Evolutionary conservation across 2,797 vertebrate genomes (phyloP), one percentile per base, ranked within the genome.

Genomic region (Eidolon dupreanum): DNA sequence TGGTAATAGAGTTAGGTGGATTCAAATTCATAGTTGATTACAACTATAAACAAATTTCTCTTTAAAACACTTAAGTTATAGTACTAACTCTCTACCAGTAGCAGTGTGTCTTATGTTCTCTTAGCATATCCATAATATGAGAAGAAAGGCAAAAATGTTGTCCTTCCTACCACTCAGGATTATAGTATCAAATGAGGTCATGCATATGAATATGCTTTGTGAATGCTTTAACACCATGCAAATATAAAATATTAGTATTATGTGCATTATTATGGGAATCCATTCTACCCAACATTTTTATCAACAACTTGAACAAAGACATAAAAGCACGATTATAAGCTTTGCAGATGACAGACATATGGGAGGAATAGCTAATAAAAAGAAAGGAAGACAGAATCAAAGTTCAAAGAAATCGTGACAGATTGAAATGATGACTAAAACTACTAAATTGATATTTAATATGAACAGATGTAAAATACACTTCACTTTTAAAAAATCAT

Each of bases 361-460:
- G 96, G 92, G 81, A 96, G 88, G 68, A 94, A 95, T 49, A 97
- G 51, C 85, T 97, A 91, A 88, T 93, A 95, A 66, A 88, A 97
- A 78, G 83, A 93, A 86, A 93, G 59, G 78, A 89, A 93, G 87
- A 95, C 4, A 93, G 79, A 97, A 93, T 89, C 88, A 97, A 97
- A 97, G 96, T 96, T 97, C 96, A 95, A 91, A 94, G 77, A 94
- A 97, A 96, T 83, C 74, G 66, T 95, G 90, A 95, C 73, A 98
- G 92, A 94, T 95, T 97, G 82, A 9, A 94, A 81, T 91, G 79
- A 97, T 86, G 94, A 92, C 68, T 92, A 79, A 92, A 95, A 77
- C 81, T 94, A 66, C 57, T 51, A 66, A 96, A 94, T 90, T 85
- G 73, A 88, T 94, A 85, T 85, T 59, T 93, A 93, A 96, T 94